Conservation (phyloP, 2,888 invertebrate genomes). For the Lasioglossum oenotherae region DNA sequence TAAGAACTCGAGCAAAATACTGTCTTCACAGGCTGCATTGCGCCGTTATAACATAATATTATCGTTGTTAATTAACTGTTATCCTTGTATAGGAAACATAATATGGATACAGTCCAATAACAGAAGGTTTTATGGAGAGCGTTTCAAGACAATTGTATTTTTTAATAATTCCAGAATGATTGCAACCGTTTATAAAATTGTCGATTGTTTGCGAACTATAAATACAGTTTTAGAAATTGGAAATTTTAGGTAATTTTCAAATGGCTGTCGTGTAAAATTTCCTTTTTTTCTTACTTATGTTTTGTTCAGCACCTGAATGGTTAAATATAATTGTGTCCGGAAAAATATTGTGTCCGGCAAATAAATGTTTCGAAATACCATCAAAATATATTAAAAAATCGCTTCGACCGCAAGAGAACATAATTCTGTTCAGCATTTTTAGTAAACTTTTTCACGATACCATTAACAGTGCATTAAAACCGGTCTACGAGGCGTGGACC, state of each 20-base stretch:
- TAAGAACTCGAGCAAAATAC: background rate
- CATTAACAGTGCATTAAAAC: background rate
- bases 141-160: background rate
- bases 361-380: too few species aligned
- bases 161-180: background rate
- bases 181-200: background rate
- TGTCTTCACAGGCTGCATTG: background rate
- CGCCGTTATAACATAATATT: background rate
- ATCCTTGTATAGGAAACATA: background rate
- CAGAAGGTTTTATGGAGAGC: background rate
- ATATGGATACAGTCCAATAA: background rate
- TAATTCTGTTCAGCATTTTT: background rate
- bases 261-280: too few species aligned
- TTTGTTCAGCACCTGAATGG: too few species aligned
- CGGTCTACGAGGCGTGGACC: background rate
- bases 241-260: too few species aligned
- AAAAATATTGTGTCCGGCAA: too few species aligned
- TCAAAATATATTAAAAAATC: too few species aligned
- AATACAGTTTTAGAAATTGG: too few species aligned
- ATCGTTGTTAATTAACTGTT: background rate
- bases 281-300: too few species aligned
- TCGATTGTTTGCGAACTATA: background rate
- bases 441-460: background rate
- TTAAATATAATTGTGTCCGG: too few species aligned
- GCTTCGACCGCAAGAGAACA: too few species aligned